Evolutionary conservation across 1,140 invertebrate genomes (phyloP), one percentile per base, ranked within the genome.

Genomic region (Tyrophagus putrescentiae): DNA sequence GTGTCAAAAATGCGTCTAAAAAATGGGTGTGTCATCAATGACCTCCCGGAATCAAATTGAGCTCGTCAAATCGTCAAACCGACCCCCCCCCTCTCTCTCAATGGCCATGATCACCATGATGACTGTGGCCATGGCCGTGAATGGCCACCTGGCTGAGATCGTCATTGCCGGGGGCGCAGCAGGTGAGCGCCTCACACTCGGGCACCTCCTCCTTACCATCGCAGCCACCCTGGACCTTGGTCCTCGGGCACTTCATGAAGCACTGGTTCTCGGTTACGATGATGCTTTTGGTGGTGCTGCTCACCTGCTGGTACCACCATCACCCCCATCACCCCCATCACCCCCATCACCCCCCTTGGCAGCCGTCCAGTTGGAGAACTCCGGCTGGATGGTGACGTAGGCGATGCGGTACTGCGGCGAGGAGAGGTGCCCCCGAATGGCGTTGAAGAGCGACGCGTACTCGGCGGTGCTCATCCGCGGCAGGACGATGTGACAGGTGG

Each of bases 311-410:
- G 31, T 56, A 36, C 16, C 11, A 31, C 16, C 21, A 34, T 31
- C 18, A 56, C 11, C 11, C 32, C 28, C 39, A n/a, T 32, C 4
- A 29, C 28, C 1, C 18, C 23, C 23, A 34, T 31, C 2, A 58
- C 45, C n/a, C n/a, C n/a, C n/a, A n/a, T n/a, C n/a, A n/a, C n/a
- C n/a, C n/a, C n/a, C n/a, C n/a, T n/a, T 59, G 77, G 48, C 13
- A 16, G 21, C 73, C 11, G 58, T 76, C 64, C 84, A 75, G 69
- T 87, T 84, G 36, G 88, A 81, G 70, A 94, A 92, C 77, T 94
- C 89, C 0, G 89, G 89, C 69, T 94, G 88, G 71, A 94, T 92
- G 1, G 89, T 93, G 1, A 87, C 91, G 3, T 86, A 90, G 70
- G 80, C 80, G 34, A 87, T 84, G 3, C 84, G 83, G 73, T 93